Evolutionary conservation across 2,888 invertebrate genomes (phyloP).

Genomic region (Tiliacea aurago): DNA sequence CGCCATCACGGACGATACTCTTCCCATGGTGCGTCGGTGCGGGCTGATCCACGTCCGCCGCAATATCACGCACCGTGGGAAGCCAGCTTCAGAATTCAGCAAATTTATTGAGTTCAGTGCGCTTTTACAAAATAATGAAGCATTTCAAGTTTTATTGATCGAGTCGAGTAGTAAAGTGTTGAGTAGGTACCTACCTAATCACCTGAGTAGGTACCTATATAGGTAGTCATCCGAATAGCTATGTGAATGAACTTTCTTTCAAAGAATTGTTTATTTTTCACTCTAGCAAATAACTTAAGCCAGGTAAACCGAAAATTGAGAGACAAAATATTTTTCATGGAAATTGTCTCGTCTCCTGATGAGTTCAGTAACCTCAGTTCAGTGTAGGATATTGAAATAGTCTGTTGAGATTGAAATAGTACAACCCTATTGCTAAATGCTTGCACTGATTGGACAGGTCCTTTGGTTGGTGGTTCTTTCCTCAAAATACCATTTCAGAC

Average conservation of each 20-base stretch:
- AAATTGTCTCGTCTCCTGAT: neutral
- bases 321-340: conserved; percentile 3
- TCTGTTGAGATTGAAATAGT: too few species aligned
- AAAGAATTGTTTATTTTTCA: neutral
- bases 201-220: too few species aligned
- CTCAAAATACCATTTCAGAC: too few species aligned
- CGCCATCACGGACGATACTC: too few species aligned
- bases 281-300: neutral
- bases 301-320: conserved; percentile 19
- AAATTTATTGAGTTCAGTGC: neutral
- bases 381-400: too few species aligned
- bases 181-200: too few species aligned
- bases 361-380: conserved; percentile 12
- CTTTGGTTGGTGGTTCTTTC: too few species aligned
- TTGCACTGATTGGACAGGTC: too few species aligned
- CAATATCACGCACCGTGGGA: too few species aligned
- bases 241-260: conserved; percentile 3
- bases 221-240: conserved; percentile 6
- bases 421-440: too few species aligned
- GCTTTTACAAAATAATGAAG: neutral
- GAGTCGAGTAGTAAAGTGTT: neutral
- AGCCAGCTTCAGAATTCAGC: neutral
- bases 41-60: too few species aligned
- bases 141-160: neutral
- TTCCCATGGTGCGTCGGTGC: too few species aligned